A percentile compares a stretch with the other conserved stretches of the same genome.
Conservation (phyloP, 2,113 vertebrate genomes). For the Microcebus jonahi region DNA sequence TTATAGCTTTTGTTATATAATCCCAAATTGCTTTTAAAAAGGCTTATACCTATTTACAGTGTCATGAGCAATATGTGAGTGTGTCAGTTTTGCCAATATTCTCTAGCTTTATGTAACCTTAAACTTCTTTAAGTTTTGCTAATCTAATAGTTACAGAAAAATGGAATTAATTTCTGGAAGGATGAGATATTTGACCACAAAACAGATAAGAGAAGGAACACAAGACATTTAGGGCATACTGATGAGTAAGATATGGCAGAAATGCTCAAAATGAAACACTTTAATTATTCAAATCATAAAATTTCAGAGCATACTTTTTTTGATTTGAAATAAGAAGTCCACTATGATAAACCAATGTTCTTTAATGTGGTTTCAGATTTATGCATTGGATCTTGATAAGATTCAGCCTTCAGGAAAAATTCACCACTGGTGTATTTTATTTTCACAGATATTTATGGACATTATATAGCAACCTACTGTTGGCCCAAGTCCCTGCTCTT, state of each 20-base stretch:
- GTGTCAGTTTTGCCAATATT: not conserved
- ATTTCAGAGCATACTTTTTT: constrained; percentile 38
- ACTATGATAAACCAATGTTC: not conserved
- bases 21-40: constrained; percentile 53
- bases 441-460: constrained; percentile 60
- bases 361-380: constrained; percentile 52
- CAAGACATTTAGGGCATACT: not conserved
- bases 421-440: constrained; percentile 42
- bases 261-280: constrained; percentile 37
- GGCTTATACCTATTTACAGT: constrained; percentile 26
- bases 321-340: constrained; percentile 44
- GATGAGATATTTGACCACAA: constrained; percentile 54
- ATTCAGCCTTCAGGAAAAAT: constrained; percentile 57
- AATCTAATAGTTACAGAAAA: constrained; percentile 53
- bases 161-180: constrained; percentile 16
- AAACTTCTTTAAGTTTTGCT: constrained; percentile 38
- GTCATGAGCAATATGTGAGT: constrained; percentile 35
- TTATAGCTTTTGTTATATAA: constrained; percentile 46
- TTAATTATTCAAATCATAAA: constrained; percentile 55
- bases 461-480: not conserved
- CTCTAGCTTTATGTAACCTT: constrained; percentile 5
- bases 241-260: not conserved
- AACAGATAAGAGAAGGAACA: not conserved
- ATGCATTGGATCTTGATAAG: constrained; percentile 12
- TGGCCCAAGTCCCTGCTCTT: constrained; percentile 17